Evolutionary conservation across 1,140 invertebrate genomes (phyloP), one percentile per base, ranked within the genome.

Genomic region (Bradysia coprophila): DNA sequence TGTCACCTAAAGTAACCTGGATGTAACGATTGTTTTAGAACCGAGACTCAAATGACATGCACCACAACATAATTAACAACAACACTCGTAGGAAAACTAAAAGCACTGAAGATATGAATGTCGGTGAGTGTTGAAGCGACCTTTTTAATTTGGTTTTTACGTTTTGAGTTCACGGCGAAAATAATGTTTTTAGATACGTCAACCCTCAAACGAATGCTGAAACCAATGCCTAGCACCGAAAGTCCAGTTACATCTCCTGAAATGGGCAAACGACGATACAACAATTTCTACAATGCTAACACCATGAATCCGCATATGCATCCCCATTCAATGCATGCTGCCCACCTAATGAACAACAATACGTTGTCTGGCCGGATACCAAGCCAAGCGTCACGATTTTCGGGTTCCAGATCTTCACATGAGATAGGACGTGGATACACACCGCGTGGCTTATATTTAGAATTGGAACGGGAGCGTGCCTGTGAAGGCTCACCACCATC

Each of bases 141-240:
- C n/a, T n/a, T n/a, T n/a, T n/a, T n/a, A n/a, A n/a, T n/a, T n/a
- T n/a, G n/a, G n/a, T 28, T 28, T 28, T 28, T 28, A 8, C 13
- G 6, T 8, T 28, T 11, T 20, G 15, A 9, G 36, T 8, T 10
- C 15, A 18, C 6, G 36, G 36, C 15, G 15, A n/a, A n/a, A n/a
- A n/a, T n/a, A n/a, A n/a, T n/a, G 13, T 37, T 38, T 36, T 43
- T 71, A 52, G 85, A 88, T 61, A 84, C 86, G 47, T 86, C 83
- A 58, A 92, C 87, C 1, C 65, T 95, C 46, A 93, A 94, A 57
- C 72, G 84, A 36, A 91, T 95, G 83, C 65, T 95, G 46, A 92
- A 93, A 52, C 89, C 89, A 19, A 83, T 95, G 71, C 78, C 85
- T 19, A 82, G 79, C 49, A 75, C 77, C 42, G 83, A 88, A 51